phyloP scores from a whole-genome alignment of 1,140 invertebrate genomes.

The Caerostris extrusa region DNA sequence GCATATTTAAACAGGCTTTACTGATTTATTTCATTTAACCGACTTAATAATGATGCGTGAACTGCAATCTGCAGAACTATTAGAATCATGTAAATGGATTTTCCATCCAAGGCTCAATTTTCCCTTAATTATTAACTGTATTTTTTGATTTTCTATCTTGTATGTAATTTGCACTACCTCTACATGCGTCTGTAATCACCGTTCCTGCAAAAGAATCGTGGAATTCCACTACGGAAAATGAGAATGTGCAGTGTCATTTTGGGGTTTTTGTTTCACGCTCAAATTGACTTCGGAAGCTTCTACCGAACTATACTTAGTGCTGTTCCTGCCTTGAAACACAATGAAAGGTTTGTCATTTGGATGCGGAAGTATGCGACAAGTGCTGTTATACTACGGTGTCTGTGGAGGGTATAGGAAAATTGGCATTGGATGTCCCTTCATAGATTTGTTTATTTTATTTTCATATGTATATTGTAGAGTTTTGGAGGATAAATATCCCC shows the following conservation, averaged over 20 bases:
- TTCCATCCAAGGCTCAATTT: background rate
- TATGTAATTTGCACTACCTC: background rate
- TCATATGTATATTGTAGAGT: too few species aligned
- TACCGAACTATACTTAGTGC: background rate
- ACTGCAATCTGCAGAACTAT: too few species aligned
- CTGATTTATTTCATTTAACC: too few species aligned
- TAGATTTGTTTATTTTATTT: too few species aligned
- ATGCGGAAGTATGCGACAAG: background rate
- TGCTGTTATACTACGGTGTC: too few species aligned
- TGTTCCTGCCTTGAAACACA: background rate
- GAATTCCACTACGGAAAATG: background rate
- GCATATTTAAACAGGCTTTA: too few species aligned
- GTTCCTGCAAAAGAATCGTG: background rate
- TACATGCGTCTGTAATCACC: background rate
- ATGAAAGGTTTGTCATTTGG: background rate
- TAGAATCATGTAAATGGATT: too few species aligned
- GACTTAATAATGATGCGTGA: too few species aligned
- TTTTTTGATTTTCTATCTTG: background rate
- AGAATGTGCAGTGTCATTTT: conserved; percentile 12
- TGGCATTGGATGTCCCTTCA: too few species aligned
- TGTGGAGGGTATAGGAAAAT: too few species aligned
- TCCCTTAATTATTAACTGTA: background rate
- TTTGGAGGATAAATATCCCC: too few species aligned
- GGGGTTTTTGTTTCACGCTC: background rate
- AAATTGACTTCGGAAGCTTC: background rate